A percentile compares a stretch with the other conserved stretches of the same genome.
Evolutionary conservation across 2,888 invertebrate genomes (phyloP).

Genomic region (Thysanoteuthis rhombus): DNA sequence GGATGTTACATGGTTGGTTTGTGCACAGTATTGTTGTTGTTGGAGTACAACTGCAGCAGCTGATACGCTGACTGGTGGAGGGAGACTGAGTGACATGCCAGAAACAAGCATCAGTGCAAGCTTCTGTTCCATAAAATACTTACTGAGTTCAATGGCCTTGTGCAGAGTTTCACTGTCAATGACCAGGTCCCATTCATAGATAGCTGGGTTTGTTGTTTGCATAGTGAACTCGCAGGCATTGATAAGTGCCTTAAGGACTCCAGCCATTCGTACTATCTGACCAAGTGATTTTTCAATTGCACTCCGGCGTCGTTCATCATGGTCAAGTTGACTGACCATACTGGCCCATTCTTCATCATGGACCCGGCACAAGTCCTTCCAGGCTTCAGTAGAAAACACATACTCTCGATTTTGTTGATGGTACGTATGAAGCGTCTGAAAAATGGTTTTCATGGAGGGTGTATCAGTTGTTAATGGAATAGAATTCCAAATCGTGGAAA

Average conservation of each 20-base stretch:
- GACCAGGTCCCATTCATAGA: conserved; percentile 33
- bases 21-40: conserved; percentile 32
- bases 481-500: conserved; percentile 31
- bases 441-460: conserved; percentile 36
- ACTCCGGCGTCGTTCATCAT: conserved; percentile 39
- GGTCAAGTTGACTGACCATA: conserved; percentile 40
- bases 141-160: conserved; percentile 39
- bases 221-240: conserved; percentile 35
- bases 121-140: conserved; percentile 46
- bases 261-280: conserved; percentile 43
- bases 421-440: conserved; percentile 36
- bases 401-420: conserved; percentile 39
- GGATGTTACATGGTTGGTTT: conserved; percentile 34
- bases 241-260: conserved; percentile 41
- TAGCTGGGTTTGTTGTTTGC: conserved; percentile 30
- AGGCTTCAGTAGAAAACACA: conserved; percentile 39
- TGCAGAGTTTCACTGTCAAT: conserved; percentile 38
- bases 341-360: conserved; percentile 45
- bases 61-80: conserved; percentile 13
- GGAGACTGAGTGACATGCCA: conserved; percentile 32
- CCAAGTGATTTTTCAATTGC: conserved; percentile 43
- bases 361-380: conserved; percentile 41
- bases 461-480: conserved; percentile 24
- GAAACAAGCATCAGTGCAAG: conserved; percentile 43
- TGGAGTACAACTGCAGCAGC: conserved; percentile 18